Conservation (phyloP, 2,113 vertebrate species). For the Orycteropus afer region DNA sequence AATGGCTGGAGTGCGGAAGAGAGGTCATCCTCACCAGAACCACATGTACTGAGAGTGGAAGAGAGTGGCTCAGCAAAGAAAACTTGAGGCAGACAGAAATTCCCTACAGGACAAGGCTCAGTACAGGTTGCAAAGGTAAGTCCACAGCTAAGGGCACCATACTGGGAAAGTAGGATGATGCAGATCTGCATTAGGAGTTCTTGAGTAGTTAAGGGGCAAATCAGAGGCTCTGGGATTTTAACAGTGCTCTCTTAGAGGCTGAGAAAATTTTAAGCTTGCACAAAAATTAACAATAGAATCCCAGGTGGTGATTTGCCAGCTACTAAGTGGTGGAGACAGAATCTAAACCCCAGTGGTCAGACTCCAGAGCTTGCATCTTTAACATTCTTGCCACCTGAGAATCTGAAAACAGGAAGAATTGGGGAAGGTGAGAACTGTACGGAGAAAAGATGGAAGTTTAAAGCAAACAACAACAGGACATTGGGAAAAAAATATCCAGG, state of each 20-base stretch:
- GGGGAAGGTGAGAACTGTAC: not conserved
- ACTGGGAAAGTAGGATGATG: not conserved
- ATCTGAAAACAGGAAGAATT: not conserved
- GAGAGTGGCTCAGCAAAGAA: not conserved
- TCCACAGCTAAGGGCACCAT: not conserved
- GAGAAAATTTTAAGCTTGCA: not conserved
- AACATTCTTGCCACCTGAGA: not conserved
- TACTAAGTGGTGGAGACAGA: too few species aligned
- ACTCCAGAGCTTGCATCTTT: not conserved
- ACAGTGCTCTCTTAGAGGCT: not conserved
- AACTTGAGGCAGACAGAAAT: not conserved
- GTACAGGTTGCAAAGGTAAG: not conserved
- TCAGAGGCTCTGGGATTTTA: not conserved
- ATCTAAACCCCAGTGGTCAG: accelerated
- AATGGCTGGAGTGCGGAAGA: not conserved
- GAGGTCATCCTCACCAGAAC: too few species aligned
- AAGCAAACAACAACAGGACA: not conserved
- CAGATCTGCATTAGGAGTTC: not conserved
- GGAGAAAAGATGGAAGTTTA: not conserved
- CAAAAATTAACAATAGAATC: not conserved
- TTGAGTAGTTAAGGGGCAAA: not conserved
- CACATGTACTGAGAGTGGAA: not conserved
- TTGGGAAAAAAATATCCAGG: not conserved
- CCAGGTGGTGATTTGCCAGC: not conserved
- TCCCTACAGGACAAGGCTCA: not conserved